phyloP scores from a whole-genome alignment of 2,888 invertebrate species.

The Agrochola circellaris region DNA sequence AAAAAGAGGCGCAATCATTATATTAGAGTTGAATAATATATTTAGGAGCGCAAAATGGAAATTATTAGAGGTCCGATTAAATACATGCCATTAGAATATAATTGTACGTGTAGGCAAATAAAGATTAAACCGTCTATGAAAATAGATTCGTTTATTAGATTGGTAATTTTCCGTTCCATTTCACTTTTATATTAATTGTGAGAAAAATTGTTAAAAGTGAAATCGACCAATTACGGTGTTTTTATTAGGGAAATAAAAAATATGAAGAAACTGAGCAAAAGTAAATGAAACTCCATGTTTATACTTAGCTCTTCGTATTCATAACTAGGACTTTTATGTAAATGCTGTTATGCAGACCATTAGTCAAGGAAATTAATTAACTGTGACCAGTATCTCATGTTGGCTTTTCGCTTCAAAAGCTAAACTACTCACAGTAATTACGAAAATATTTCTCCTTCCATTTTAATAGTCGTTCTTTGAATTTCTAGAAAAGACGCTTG shows the following conservation, averaged over 20 bases:
- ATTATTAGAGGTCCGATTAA: too few relatives aligned
- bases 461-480: constrained; percentile 5
- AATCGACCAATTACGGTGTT: neutral
- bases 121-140: too few relatives aligned
- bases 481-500: constrained; percentile 23
- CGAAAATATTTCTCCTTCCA: constrained; percentile 19
- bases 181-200: neutral
- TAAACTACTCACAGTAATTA: constrained; percentile 32
- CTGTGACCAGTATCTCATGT: constrained; percentile 17
- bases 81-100: too few relatives aligned
- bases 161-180: constrained; percentile 12
- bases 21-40: too few relatives aligned
- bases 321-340: neutral
- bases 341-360: constrained; percentile 24
- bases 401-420: constrained; percentile 27
- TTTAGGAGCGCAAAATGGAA: too few relatives aligned
- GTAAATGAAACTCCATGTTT: neutral
- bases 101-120: too few relatives aligned
- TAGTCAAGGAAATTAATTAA: constrained; percentile 33
- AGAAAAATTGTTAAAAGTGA: neutral
- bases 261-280: neutral
- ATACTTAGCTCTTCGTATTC: neutral
- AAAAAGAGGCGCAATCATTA: too few relatives aligned
- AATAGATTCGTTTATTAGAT: neutral
- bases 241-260: neutral